A percentile compares a stretch with the other conserved stretches of the same genome.
Conservation (phyloP, 2,888 invertebrate species). For the Coleophora deauratella region DNA sequence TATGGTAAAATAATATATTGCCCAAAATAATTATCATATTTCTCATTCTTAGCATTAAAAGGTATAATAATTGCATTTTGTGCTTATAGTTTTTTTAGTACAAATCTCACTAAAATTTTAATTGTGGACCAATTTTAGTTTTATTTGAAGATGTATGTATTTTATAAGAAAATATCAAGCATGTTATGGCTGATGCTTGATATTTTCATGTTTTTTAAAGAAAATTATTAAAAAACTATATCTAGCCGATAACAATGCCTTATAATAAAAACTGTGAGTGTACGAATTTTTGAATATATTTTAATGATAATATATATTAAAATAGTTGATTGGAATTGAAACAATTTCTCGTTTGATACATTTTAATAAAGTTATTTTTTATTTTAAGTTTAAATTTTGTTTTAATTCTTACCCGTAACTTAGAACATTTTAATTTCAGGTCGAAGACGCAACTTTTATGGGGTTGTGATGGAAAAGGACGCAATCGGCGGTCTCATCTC, state of each 20-base stretch:
- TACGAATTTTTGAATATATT: constrained; percentile 49
- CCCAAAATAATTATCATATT: constrained; percentile 27
- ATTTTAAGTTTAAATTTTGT: constrained; percentile 50
- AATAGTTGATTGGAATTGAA: constrained; percentile 18
- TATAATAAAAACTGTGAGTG: constrained; percentile 37
- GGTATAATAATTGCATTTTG: not conserved
- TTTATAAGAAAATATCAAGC: constrained; percentile 58
- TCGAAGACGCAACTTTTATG: no score
- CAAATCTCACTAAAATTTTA: constrained; percentile 10
- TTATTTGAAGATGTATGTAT: not conserved
- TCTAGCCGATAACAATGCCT: constrained; percentile 50
- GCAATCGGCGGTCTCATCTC: no score
- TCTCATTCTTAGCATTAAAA: constrained; percentile 19
- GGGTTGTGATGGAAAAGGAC: no score
- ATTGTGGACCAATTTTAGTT: constrained; percentile 31
- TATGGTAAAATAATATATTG: constrained; percentile 28
- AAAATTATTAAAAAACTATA: no score
- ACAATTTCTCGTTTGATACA: constrained; percentile 38
- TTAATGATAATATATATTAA: constrained; percentile 16
- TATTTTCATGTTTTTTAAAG: constrained; percentile 41
- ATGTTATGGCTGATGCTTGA: constrained; percentile 65
- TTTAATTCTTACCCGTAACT: constrained; percentile 27
- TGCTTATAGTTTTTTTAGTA: constrained; percentile 8
- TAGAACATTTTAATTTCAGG: no score
- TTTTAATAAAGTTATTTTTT: constrained; percentile 52